These are phyloP conservation scores for Myzus persicae DNA, from an alignment of 1,140 invertebrate species.

Conservation along the genomic window DNA sequence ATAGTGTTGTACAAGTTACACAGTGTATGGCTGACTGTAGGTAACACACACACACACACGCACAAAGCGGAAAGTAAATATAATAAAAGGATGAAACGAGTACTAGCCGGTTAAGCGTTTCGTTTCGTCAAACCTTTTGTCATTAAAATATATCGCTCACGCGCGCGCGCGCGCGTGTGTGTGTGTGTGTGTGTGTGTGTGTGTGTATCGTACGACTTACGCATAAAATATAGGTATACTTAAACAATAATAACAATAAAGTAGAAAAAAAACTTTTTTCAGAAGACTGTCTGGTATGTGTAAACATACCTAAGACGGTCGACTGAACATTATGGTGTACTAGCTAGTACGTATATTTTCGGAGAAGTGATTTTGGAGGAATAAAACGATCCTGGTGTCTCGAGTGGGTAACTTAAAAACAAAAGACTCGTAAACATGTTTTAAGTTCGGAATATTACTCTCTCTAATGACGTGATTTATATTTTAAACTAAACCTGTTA, in stretches of 20 bases:
- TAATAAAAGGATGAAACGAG: background rate
- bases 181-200: background rate
- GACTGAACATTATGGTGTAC: background rate
- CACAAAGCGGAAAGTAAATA: background rate
- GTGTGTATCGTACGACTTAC: background rate
- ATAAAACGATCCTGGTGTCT: background rate
- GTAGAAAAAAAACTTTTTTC: background rate
- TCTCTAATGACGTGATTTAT: background rate
- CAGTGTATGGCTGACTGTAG: too few species aligned
- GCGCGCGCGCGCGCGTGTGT: too few species aligned
- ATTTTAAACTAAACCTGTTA: background rate
- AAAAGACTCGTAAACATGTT: constrained; percentile 2
- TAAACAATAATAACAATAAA: background rate
- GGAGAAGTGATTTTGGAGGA: background rate
- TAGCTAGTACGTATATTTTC: background rate
- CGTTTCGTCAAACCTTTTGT: background rate
- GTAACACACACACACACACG: too few species aligned
- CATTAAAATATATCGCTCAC: background rate
- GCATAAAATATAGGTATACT: background rate
- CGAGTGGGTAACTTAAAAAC: background rate
- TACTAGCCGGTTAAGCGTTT: background rate
- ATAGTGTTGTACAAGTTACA: background rate
- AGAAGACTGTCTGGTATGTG: background rate
- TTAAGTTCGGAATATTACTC: background rate
- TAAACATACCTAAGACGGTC: background rate